These are phyloP conservation scores for Lepidocolaptes lacrymiger DNA, from an alignment of 2,797 vertebrate species.

Conservation along the genomic window DNA sequence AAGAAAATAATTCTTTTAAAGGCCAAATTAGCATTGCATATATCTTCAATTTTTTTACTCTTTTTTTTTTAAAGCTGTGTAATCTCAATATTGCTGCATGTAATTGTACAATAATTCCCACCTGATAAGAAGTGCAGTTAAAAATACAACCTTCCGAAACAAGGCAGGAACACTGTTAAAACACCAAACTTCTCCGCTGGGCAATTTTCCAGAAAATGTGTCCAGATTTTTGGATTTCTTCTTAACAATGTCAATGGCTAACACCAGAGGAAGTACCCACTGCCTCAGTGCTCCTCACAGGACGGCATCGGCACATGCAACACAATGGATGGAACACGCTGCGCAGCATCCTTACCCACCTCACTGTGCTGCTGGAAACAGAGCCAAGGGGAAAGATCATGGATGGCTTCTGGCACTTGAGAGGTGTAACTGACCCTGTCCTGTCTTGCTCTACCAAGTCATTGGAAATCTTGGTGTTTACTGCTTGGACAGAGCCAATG, in stretches of 20 bases:
- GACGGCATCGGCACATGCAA: rapidly evolving
- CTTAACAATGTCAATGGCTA: rapidly evolving
- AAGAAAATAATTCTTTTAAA: background rate
- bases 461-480: background rate
- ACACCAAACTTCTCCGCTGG: background rate
- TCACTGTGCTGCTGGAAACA: rapidly evolving
- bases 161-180: background rate
- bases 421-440: background rate
- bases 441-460: background rate
- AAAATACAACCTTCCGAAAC: background rate
- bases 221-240: background rate
- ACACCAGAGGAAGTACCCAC: rapidly evolving
- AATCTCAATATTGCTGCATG: background rate
- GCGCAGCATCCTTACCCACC: rapidly evolving
- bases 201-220: background rate
- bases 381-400: rapidly evolving
- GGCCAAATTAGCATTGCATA: background rate
- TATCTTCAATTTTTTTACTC: background rate
- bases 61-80: too few species aligned
- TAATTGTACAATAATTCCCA: background rate
- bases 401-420: background rate
- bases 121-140: background rate
- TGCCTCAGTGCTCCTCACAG: rapidly evolving
- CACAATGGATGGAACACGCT: rapidly evolving
- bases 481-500: too few species aligned